phyloP scores from a whole-genome alignment of 2,113 vertebrate genomes.

The Rhinoptilus africanus region DNA sequence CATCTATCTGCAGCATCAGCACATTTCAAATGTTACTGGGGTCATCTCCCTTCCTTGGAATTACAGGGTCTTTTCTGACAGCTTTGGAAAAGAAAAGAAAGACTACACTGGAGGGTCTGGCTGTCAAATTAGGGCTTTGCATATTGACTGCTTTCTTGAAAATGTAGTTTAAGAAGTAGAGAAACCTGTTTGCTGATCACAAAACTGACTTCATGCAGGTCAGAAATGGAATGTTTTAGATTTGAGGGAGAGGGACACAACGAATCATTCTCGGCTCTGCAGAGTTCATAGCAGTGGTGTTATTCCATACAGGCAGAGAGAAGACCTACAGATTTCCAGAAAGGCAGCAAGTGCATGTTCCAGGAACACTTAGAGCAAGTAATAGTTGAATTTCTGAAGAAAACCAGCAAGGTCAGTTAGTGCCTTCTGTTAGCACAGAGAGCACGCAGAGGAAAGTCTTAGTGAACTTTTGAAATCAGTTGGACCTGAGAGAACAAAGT shows the following conservation, averaged over 20 bases:
- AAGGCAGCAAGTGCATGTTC: not conserved
- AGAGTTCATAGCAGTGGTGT: fast-evolving
- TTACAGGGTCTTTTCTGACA: not conserved
- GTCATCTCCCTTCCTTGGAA: not conserved
- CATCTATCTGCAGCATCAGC: not conserved
- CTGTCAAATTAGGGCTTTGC: not conserved
- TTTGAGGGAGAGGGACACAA: not conserved
- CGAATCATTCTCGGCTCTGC: not conserved
- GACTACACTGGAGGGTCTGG: not conserved
- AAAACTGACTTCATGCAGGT: not conserved
- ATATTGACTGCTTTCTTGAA: not conserved
- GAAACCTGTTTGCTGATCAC: not conserved
- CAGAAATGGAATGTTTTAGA: not conserved
- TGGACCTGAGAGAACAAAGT: not conserved
- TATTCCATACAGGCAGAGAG: not conserved
- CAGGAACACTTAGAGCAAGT: not conserved
- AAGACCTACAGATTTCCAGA: not conserved
- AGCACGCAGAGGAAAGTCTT: not conserved
- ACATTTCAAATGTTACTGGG: not conserved
- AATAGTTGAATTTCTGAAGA: not conserved
- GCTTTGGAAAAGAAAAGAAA: not conserved
- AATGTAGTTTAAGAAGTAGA: not conserved
- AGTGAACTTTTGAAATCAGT: not conserved
- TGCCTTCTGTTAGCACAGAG: not conserved
- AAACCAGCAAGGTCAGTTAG: not conserved